Conservation (phyloP, 2,888 invertebrate genomes). For the Tineola bisselliella region DNA sequence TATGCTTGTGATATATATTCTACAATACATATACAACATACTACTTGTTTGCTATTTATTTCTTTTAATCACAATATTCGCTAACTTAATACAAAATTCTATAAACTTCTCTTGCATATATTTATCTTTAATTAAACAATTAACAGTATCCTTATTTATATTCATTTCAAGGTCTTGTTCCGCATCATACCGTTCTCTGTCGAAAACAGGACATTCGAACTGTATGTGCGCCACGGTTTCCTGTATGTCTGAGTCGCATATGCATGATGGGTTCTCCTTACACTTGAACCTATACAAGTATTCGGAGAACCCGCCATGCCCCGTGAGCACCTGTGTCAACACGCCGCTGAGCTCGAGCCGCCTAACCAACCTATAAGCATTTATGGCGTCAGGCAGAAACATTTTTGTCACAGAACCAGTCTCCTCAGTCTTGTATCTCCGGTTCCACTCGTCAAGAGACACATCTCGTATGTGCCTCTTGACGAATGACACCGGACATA, state of each 20-base stretch:
- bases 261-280: slow-evolving; percentile 15
- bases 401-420: too few species aligned
- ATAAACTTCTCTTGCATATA: too few species aligned
- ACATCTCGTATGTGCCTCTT: slow-evolving; percentile 6
- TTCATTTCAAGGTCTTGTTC: background rate
- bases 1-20: too few species aligned
- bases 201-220: background rate
- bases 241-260: background rate
- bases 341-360: background rate
- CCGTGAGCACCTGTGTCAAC: slow-evolving; percentile 13
- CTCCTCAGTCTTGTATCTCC: background rate
- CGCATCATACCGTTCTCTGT: background rate
- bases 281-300: slow-evolving; percentile 17
- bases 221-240: slow-evolving; percentile 1
- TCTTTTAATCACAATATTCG: too few species aligned
- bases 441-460: slow-evolving; percentile 11
- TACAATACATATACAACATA: too few species aligned
- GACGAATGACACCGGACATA: slow-evolving; percentile 8
- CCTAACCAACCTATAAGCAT: background rate
- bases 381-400: background rate
- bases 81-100: too few species aligned
- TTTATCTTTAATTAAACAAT: too few species aligned
- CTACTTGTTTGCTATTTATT: too few species aligned
- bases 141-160: background rate
- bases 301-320: slow-evolving; percentile 16